phyloP scores from a whole-genome alignment of 2,113 vertebrate species.

The Campylomormyrus numenius region DNA sequence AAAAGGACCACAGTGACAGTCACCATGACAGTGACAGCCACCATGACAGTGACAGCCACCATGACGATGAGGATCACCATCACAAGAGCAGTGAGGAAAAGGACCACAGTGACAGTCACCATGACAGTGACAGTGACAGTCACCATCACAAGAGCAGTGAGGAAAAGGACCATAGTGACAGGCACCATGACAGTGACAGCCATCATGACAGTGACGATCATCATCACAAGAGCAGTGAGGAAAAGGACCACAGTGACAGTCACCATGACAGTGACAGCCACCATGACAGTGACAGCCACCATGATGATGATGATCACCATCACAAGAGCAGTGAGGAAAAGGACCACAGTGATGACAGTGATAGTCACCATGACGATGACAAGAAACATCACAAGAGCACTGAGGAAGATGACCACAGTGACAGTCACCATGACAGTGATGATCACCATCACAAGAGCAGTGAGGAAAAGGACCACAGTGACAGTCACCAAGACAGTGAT shows the following conservation, averaged over 20 bases:
- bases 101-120: background rate
- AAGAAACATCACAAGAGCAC: background rate
- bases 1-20: background rate
- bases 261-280: constrained; percentile 1
- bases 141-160: background rate
- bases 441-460: background rate
- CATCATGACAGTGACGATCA: background rate
- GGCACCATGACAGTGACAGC: background rate
- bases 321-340: constrained; percentile 21
- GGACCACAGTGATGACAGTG: background rate
- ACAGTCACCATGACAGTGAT: constrained; percentile 1
- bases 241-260: constrained; percentile 4
- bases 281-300: background rate
- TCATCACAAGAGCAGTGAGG: too few species aligned
- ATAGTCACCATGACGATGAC: background rate
- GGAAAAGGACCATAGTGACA: constrained; percentile 18
- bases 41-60: background rate
- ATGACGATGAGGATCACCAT: background rate
- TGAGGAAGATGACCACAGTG: constrained; percentile 1
- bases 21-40: background rate
- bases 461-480: background rate
- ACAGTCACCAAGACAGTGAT: background rate
- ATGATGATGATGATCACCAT: background rate
- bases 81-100: background rate
- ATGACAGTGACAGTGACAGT: background rate